Evolutionary conservation across 1,140 invertebrate species (phyloP).

Genomic region (Berghia stephanieae): DNA sequence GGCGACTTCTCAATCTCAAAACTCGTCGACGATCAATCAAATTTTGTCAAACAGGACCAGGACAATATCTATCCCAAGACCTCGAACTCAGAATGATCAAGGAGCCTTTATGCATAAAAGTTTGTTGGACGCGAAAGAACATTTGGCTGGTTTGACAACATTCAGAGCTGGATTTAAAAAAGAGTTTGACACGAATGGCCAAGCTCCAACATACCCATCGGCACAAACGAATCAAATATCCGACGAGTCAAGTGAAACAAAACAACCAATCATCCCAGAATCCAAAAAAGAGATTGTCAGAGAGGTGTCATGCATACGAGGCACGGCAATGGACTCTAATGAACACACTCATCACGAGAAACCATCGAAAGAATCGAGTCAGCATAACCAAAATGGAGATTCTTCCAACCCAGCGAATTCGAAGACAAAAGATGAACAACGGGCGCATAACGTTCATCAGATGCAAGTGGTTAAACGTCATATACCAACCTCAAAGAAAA

Average conservation of each 20-base stretch:
- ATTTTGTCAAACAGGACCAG: no score
- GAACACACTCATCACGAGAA: no score
- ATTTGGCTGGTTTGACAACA: neutral
- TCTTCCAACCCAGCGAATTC: neutral
- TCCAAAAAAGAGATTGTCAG: no score
- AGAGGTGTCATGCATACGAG: no score
- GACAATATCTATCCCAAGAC: slow-evolving; percentile 29
- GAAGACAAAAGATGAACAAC: neutral
- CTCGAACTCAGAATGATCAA: neutral
- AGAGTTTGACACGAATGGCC: neutral
- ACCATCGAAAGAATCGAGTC: neutral
- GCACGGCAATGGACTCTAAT: no score
- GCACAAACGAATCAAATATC: no score
- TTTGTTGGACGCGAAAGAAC: slow-evolving; percentile 8
- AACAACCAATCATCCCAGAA: no score
- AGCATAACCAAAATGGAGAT: neutral
- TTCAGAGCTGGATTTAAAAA: neutral
- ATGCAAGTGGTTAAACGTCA: slow-evolving; percentile 11
- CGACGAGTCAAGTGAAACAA: no score
- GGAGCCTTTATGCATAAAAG: slow-evolving; percentile 26
- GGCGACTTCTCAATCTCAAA: no score
- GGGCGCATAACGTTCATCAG: neutral
- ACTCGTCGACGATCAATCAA: no score
- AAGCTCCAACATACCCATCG: no score
- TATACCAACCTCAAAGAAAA: slow-evolving; percentile 32